Evolutionary conservation across 2,888 invertebrate species (phyloP).

Genomic region (Molanna angustata): DNA sequence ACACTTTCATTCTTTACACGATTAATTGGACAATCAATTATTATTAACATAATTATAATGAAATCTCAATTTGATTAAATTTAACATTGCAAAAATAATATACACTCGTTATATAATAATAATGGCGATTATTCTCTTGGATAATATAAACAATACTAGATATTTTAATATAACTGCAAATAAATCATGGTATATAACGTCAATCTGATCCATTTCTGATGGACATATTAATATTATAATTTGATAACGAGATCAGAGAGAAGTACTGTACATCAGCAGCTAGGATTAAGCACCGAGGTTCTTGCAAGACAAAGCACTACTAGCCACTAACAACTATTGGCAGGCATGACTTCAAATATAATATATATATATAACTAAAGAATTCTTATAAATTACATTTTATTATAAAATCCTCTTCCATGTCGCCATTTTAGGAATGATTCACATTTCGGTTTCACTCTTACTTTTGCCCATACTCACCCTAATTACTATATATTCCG

Average conservation of each 20-base stretch:
- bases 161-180: conserved; percentile 20
- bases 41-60: neutral
- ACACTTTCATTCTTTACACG: too few relatives aligned
- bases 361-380: conserved; percentile 9
- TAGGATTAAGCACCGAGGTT: conserved; percentile 24
- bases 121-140: too few relatives aligned
- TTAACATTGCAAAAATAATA: too few relatives aligned
- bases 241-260: neutral
- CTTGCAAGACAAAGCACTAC: conserved; percentile 16
- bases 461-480: conserved; percentile 12
- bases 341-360: conserved; percentile 9
- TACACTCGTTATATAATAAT: too few relatives aligned
- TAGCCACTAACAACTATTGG: conserved; percentile 1
- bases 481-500: conserved; percentile 14
- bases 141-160: conserved; percentile 3
- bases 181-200: neutral
- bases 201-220: neutral
- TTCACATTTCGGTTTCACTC: conserved; percentile 23
- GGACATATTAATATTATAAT: conserved; percentile 7
- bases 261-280: conserved; percentile 23
- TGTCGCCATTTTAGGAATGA: conserved; percentile 26
- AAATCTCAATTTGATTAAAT: conserved; percentile 13
- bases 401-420: neutral
- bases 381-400: neutral
- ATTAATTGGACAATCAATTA: too few relatives aligned